phyloP scores from a whole-genome alignment of 2,888 invertebrate species.

The Gonocerus acuteangulatus region DNA sequence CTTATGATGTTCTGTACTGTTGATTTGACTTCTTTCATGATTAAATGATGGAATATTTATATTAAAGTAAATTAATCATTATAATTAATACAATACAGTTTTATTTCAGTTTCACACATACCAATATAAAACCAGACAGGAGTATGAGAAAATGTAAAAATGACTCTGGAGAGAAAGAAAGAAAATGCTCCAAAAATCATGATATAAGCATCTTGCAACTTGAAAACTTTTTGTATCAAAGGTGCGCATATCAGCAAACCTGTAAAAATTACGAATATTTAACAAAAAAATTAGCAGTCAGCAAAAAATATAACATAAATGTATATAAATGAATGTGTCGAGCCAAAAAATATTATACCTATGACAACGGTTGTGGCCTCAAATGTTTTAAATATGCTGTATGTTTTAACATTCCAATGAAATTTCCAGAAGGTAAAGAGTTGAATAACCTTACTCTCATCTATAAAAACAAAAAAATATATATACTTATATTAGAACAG shows the following conservation, averaged over 20 bases:
- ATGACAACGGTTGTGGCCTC: conserved; percentile 63
- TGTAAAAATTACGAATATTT: conserved; percentile 35
- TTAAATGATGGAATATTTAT: no score
- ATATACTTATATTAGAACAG: background rate
- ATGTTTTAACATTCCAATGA: conserved; percentile 59
- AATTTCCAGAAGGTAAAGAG: conserved; percentile 66
- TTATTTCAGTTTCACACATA: no score
- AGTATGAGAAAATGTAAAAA: conserved; percentile 55
- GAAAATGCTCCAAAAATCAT: conserved; percentile 63
- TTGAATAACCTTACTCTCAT: conserved; percentile 67
- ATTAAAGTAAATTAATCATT: no score
- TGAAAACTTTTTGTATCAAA: conserved; percentile 58
- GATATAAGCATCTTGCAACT: conserved; percentile 63
- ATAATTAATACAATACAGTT: no score
- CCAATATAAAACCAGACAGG: conserved; percentile 54
- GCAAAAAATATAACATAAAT: no score
- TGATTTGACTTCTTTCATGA: no score
- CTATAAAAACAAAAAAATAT: conserved; percentile 45
- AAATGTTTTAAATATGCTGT: conserved; percentile 66
- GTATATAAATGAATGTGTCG: no score
- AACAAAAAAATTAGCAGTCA: background rate
- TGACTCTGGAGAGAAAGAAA: conserved; percentile 59
- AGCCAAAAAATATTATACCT: conserved; percentile 42
- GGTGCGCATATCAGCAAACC: conserved; percentile 64
- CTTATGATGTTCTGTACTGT: no score